Percentiles rank a stretch among this genome's conserved stretches.
Conservation (phyloP, 2,888 invertebrate species). For the Asteroscopus sphinx region DNA sequence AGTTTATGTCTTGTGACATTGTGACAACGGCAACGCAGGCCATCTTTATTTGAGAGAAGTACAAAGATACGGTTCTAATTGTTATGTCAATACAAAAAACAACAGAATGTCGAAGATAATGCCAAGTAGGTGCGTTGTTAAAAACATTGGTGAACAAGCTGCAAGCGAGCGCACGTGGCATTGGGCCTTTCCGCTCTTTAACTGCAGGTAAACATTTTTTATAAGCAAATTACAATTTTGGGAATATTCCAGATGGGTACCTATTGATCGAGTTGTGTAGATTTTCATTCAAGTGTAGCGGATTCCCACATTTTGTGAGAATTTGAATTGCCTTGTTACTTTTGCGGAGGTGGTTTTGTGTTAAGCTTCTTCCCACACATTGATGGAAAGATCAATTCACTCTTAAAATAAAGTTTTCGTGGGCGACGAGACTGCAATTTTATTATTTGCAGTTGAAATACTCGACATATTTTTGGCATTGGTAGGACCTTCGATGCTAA, state of each 20-base stretch:
- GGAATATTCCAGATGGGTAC: constrained; percentile 79
- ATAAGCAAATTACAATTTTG: constrained; percentile 73
- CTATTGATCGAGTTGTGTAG: constrained; percentile 65
- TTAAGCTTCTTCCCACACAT: constrained; percentile 19
- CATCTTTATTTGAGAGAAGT: constrained; percentile 29
- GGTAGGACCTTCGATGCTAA: no score
- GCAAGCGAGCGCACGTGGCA: constrained; percentile 86
- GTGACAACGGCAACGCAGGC: no score
- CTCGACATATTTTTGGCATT: no score
- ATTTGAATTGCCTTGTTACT: constrained; percentile 49
- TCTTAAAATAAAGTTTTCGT: no score
- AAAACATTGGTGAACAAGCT: constrained; percentile 72
- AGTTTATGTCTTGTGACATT: neutral
- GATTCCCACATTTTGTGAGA: constrained; percentile 66
- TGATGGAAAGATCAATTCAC: constrained; percentile 21
- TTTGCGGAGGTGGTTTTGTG: constrained; percentile 40
- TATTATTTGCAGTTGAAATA: no score
- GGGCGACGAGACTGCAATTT: no score
- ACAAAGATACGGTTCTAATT: constrained; percentile 54
- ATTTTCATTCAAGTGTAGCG: constrained; percentile 65
- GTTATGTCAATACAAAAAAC: constrained; percentile 57
- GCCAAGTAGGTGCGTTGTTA: constrained; percentile 49
- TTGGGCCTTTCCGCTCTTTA: constrained; percentile 84
- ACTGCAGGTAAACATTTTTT: constrained; percentile 87
- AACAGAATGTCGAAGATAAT: constrained; percentile 60